Conservation (phyloP, 2,888 invertebrate species). For the Mechanitis mazaeus region DNA sequence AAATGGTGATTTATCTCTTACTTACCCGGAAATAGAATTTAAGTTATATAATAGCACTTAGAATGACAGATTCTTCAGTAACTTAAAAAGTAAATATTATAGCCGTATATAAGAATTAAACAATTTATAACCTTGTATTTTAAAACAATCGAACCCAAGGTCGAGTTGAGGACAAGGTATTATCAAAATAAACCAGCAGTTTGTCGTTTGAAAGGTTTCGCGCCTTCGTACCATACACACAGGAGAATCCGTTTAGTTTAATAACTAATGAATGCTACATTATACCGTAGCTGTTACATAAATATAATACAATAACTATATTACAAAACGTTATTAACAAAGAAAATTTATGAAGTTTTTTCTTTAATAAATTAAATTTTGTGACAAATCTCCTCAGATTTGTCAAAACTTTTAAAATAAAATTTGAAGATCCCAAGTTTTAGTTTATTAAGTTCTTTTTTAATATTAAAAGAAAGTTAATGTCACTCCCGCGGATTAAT, state of each 20-base stretch:
- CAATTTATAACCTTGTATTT: not conserved
- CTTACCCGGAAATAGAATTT: too few relatives aligned
- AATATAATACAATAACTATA: not conserved
- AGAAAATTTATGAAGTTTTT: constrained; percentile 11
- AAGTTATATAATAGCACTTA: too few relatives aligned
- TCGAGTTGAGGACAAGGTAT: constrained; percentile 53
- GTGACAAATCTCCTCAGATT: constrained; percentile 18
- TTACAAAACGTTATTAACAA: not conserved
- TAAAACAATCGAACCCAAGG: constrained; percentile 10
- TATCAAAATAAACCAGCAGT: constrained; percentile 53
- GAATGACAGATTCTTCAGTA: too few relatives aligned
- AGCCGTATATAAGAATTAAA: not conserved
- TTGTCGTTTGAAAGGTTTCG: constrained; percentile 53
- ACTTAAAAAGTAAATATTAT: too few relatives aligned
- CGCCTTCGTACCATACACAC: constrained; percentile 50
- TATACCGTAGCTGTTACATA: constrained; percentile 19
- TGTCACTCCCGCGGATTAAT: constrained; percentile 6
- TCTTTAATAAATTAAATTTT: constrained; percentile 34
- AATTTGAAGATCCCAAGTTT: constrained; percentile 42
- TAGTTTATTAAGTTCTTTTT: constrained; percentile 33
- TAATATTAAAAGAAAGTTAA: constrained; percentile 14
- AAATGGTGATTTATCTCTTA: too few relatives aligned
- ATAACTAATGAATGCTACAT: constrained; percentile 22
- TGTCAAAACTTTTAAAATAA: constrained; percentile 59
- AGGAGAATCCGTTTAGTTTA: constrained; percentile 53